These are phyloP conservation scores for Setophaga coronata DNA, from an alignment of 2,113 vertebrate species.

Conservation along the genomic window DNA sequence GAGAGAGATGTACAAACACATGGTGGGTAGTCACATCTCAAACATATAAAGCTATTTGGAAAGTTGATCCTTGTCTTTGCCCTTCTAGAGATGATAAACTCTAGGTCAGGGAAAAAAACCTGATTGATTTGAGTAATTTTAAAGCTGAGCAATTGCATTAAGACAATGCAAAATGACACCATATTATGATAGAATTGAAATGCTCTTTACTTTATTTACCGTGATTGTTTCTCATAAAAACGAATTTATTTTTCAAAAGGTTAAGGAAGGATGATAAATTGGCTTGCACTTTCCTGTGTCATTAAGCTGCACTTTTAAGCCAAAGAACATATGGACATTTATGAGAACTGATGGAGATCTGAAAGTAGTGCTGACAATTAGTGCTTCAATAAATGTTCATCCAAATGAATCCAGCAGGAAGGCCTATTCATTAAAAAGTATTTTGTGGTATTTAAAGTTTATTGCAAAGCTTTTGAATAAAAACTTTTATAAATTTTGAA, in stretches of 20 bases:
- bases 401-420: constrained; percentile 63
- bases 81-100: not conserved
- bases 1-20: not conserved
- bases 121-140: not conserved
- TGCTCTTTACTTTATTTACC: constrained; percentile 48
- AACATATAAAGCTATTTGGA: not conserved
- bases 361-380: constrained; percentile 78
- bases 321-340: constrained; percentile 72
- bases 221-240: constrained; percentile 51
- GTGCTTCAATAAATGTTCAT: constrained; percentile 76
- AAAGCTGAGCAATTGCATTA: not conserved
- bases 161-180: not conserved
- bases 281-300: constrained; percentile 79
- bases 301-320: constrained; percentile 79
- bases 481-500: not conserved
- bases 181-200: constrained; percentile 23
- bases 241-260: constrained; percentile 60
- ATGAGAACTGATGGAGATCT: constrained; percentile 59
- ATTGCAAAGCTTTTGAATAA: not conserved
- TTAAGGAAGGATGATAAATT: constrained; percentile 80
- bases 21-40: not conserved
- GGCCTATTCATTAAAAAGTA: constrained; percentile 36
- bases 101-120: not conserved
- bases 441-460: constrained; percentile 25
- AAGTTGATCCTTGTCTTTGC: not conserved